These are phyloP conservation scores for Hirundichthys speculiger DNA, from an alignment of 2,113 vertebrate species.

Conservation along the genomic window DNA sequence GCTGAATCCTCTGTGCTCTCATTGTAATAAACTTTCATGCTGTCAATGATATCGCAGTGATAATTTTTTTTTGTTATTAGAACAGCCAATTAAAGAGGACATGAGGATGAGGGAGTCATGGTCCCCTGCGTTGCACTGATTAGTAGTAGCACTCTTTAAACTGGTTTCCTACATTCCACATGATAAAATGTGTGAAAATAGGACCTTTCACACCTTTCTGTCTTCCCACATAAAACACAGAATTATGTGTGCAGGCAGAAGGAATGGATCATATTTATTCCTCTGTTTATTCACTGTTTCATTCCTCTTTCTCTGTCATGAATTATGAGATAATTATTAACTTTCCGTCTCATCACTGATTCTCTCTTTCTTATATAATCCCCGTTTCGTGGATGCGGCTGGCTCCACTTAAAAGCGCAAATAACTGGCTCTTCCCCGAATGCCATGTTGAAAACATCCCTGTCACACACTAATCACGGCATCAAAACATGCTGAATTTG, in stretches of 20 bases:
- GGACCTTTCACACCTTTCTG: background rate
- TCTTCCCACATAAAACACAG: background rate
- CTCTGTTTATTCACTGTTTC: slow-evolving; percentile 13
- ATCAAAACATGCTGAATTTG: slow-evolving; percentile 74
- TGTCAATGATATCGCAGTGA: slow-evolving; percentile 50
- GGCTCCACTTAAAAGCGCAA: slow-evolving; percentile 57
- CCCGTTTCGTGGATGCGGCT: slow-evolving; percentile 16
- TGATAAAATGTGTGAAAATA: slow-evolving; percentile 23
- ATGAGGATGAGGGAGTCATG: slow-evolving; percentile 3
- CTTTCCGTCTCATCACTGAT: slow-evolving; percentile 16
- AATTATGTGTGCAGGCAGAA: slow-evolving; percentile 1
- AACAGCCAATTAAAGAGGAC: background rate
- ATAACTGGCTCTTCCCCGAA: slow-evolving; percentile 57
- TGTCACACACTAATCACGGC: slow-evolving; percentile 65
- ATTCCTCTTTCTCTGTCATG: slow-evolving; percentile 16
- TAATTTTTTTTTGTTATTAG: slow-evolving; percentile 40
- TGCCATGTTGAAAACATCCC: slow-evolving; percentile 47
- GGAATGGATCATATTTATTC: background rate
- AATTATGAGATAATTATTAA: slow-evolving; percentile 23
- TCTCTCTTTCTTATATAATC: slow-evolving; percentile 33
- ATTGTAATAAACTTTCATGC: background rate
- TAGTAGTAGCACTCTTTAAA: slow-evolving; percentile 13
- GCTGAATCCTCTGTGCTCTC: too few relatives aligned
- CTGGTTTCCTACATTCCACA: slow-evolving; percentile 1
- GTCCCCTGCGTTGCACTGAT: background rate